These are phyloP conservation scores for Peromyscus eremicus DNA, from an alignment of 2,797 vertebrate genomes.

Conservation along the genomic window DNA sequence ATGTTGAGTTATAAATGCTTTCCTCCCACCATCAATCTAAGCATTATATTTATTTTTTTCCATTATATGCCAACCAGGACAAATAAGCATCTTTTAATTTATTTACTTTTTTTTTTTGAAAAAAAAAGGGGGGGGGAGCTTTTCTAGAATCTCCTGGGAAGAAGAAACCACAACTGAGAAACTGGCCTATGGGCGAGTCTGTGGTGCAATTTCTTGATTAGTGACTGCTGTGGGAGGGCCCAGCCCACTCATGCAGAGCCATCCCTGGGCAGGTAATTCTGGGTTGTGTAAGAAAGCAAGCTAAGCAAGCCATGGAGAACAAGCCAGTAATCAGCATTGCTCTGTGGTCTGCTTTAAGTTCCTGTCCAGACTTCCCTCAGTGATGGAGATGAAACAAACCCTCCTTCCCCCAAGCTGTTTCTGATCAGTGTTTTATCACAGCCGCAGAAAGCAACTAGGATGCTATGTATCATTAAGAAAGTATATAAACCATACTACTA, in stretches of 20 bases:
- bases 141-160: background rate
- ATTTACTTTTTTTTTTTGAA: background rate
- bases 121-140: too few relatives aligned
- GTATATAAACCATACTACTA: constrained; percentile 11
- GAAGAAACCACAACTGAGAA: background rate
- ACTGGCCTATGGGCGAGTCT: background rate
- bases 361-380: background rate
- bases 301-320: background rate
- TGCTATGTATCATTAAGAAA: constrained; percentile 44
- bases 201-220: background rate
- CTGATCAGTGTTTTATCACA: background rate
- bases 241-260: background rate
- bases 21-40: constrained; percentile 41
- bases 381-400: background rate
- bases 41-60: constrained; percentile 56
- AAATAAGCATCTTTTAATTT: constrained; percentile 33
- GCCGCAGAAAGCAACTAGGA: background rate
- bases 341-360: background rate
- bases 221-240: background rate
- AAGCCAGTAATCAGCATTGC: background rate
- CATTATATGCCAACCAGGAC: constrained; percentile 41
- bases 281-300: background rate
- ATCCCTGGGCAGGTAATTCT: background rate
- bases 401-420: background rate
- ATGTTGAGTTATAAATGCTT: constrained; percentile 22